These are phyloP conservation scores for Manacus vitellinus DNA, from an alignment of 2,113 vertebrate species.

Conservation along the genomic window DNA sequence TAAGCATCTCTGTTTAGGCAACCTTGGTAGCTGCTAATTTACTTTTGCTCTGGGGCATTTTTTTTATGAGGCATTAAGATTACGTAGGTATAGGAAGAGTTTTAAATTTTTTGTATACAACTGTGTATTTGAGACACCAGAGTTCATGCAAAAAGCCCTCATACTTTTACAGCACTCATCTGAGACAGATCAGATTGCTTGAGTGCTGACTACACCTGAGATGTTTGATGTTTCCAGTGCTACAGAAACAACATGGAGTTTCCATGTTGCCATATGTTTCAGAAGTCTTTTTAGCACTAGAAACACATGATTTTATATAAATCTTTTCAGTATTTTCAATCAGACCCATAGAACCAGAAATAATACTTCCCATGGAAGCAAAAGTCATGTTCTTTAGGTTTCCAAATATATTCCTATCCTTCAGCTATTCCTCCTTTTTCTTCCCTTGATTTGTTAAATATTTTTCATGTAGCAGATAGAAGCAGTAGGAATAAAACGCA, in stretches of 20 bases:
- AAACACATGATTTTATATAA: background rate
- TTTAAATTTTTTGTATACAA: background rate
- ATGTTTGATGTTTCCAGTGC: background rate
- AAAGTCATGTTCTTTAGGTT: background rate
- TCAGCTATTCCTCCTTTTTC: background rate
- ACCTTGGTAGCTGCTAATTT: background rate
- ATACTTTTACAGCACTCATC: background rate
- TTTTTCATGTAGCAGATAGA: background rate
- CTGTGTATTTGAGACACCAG: background rate
- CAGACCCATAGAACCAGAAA: background rate
- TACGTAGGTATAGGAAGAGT: background rate
- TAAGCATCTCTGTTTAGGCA: slow-evolving; percentile 5
- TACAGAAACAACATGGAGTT: background rate
- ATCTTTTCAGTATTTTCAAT: background rate
- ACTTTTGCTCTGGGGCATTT: background rate
- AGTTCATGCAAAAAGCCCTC: background rate
- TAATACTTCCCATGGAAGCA: background rate
- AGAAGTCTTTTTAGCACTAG: background rate
- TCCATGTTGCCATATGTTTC: background rate
- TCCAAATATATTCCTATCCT: background rate
- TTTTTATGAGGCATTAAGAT: background rate
- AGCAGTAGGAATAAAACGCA: background rate
- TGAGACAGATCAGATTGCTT: background rate
- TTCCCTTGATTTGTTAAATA: background rate
- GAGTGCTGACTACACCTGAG: background rate